These are phyloP conservation scores for Aix galericulata DNA, from an alignment of 2,113 vertebrate genomes.

Conservation along the genomic window DNA sequence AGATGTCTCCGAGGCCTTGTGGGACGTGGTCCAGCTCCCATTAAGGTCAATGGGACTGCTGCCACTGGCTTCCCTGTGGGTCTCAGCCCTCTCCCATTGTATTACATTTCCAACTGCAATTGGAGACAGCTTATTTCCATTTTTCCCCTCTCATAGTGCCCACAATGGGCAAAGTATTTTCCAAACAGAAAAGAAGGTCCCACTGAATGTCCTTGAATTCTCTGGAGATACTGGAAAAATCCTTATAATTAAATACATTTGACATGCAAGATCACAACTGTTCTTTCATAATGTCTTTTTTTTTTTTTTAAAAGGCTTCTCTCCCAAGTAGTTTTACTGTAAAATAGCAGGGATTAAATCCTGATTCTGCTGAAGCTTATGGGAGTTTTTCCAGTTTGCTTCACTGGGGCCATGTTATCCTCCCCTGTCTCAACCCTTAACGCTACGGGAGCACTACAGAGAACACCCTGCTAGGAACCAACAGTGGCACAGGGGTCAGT, in stretches of 20 bases:
- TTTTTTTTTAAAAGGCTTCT: neutral
- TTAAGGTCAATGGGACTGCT: conserved; percentile 67
- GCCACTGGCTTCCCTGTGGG: conserved; percentile 63
- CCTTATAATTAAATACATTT: conserved; percentile 50
- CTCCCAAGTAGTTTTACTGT: conserved; percentile 3
- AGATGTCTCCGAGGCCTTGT: neutral
- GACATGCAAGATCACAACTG: conserved; percentile 23
- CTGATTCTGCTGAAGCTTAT: neutral
- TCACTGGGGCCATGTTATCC: neutral
- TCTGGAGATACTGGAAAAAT: conserved; percentile 54
- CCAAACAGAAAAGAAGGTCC: conserved; percentile 46
- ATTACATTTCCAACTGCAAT: conserved; percentile 65
- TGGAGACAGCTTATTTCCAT: conserved; percentile 60
- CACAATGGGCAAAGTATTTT: conserved; percentile 68
- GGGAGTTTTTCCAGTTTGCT: conserved; percentile 10
- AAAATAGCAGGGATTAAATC: conserved; percentile 38
- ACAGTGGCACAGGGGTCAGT: neutral
- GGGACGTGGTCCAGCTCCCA: conserved; percentile 61
- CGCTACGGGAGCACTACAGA: neutral
- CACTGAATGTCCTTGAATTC: conserved; percentile 25
- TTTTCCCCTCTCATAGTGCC: conserved; percentile 55
- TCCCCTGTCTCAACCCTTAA: neutral
- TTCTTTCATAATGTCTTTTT: neutral
- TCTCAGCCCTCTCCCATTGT: conserved; percentile 64
- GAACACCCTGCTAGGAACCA: neutral